phyloP scores from a whole-genome alignment of 2,113 vertebrate species.

The Bucco capensis region DNA sequence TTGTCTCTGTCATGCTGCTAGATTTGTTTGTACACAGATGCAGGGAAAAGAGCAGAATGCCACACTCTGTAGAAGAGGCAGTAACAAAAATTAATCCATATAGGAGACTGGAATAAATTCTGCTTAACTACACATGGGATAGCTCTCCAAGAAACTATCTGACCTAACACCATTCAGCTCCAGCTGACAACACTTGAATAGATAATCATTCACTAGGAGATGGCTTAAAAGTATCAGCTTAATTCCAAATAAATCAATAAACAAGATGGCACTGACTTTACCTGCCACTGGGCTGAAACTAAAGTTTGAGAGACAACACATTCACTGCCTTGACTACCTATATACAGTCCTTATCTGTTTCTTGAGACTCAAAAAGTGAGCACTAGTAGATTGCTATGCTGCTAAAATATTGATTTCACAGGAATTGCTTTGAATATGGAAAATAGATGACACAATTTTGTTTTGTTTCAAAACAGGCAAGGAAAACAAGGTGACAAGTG shows the following conservation, averaged over 20 bases:
- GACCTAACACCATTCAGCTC: not conserved
- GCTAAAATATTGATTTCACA: not conserved
- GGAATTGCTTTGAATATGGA: not conserved
- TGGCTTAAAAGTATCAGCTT: not conserved
- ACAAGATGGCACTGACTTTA: not conserved
- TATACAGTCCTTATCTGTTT: not conserved
- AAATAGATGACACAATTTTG: not conserved
- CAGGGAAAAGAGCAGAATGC: not conserved
- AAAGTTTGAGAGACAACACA: not conserved
- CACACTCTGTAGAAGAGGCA: not conserved
- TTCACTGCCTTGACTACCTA: not conserved
- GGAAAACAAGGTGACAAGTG: not conserved
- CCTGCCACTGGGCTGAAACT: not conserved
- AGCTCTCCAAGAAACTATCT: not conserved
- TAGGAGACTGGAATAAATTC: not conserved
- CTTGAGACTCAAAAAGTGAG: not conserved
- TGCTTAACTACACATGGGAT: not conserved
- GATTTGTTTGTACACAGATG: not conserved
- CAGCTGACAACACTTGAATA: not conserved
- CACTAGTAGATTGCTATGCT: not conserved
- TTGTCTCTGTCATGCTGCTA: rapidly evolving
- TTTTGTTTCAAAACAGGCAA: not conserved
- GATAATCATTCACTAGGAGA: not conserved
- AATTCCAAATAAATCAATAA: not conserved
- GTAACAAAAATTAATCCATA: not conserved